Conservation (phyloP, 2,888 invertebrate genomes). For the Agapostemon virescens region DNA sequence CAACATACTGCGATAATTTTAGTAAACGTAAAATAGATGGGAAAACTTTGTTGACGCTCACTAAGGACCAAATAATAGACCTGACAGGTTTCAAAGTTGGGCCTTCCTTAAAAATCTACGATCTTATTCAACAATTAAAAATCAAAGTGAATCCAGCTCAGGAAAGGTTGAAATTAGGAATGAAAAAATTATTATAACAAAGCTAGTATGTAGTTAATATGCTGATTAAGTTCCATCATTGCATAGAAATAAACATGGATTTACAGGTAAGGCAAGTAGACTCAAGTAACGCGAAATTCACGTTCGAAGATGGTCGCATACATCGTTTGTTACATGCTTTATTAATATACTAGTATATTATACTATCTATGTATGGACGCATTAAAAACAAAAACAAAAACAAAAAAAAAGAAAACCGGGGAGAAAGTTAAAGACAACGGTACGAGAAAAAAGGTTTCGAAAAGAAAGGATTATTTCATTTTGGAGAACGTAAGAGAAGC, state of each 20-base stretch:
- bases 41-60: slow-evolving; percentile 88
- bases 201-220: slow-evolving; percentile 68
- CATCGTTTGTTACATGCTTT: slow-evolving; percentile 58
- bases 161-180: slow-evolving; percentile 85
- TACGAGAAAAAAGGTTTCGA: slow-evolving; percentile 29
- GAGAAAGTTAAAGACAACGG: slow-evolving; percentile 6
- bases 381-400: slow-evolving; percentile 6
- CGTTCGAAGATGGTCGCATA: slow-evolving; percentile 52
- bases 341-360: slow-evolving; percentile 42
- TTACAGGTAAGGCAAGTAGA: slow-evolving; percentile 73
- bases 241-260: slow-evolving; percentile 73
- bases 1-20: slow-evolving; percentile 84
- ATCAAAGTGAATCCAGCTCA: slow-evolving; percentile 90
- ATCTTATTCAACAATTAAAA: slow-evolving; percentile 95
- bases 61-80: slow-evolving; percentile 94
- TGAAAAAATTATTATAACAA: slow-evolving; percentile 85
- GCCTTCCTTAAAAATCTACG: slow-evolving; percentile 95
- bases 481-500: slow-evolving; percentile 25
- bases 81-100: slow-evolving; percentile 96
- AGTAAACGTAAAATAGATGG: slow-evolving; percentile 88
- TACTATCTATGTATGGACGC: slow-evolving; percentile 22
- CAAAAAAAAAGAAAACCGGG: too few species aligned
- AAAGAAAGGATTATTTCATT: slow-evolving; percentile 42
- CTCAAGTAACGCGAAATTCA: slow-evolving; percentile 63
- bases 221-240: slow-evolving; percentile 67